phyloP scores from a whole-genome alignment of 1,140 invertebrate species.

The Cepaea nemoralis region DNA sequence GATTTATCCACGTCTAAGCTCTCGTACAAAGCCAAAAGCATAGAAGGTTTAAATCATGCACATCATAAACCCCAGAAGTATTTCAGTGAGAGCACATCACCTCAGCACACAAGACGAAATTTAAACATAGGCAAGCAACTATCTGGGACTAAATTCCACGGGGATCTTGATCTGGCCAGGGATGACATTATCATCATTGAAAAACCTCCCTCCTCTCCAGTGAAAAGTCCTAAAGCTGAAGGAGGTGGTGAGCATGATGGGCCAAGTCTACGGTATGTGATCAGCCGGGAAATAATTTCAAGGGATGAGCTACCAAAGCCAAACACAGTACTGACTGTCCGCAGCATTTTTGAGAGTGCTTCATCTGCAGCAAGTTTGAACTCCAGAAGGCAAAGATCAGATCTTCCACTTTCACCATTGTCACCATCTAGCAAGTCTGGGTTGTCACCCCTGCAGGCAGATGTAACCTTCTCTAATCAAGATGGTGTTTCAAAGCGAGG shows the following conservation, averaged over 20 bases:
- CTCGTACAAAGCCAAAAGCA: background rate
- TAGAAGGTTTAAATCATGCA: background rate
- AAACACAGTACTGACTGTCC: slow-evolving; percentile 62
- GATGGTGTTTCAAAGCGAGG: background rate
- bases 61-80: background rate
- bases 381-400: background rate
- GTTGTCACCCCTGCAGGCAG: background rate
- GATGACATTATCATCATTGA: slow-evolving; percentile 66
- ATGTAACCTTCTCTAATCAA: background rate
- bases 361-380: background rate
- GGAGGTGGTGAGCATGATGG: slow-evolving; percentile 26
- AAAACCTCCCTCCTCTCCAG: slow-evolving; percentile 38
- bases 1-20: background rate
- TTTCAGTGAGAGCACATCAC: background rate
- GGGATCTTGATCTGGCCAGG: slow-evolving; percentile 53
- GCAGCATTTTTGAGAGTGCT: slow-evolving; percentile 60
- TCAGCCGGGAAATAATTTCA: too few relatives aligned
- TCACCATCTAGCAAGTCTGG: background rate
- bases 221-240: slow-evolving; percentile 20
- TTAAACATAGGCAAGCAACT: slow-evolving; percentile 1
- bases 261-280: too few relatives aligned
- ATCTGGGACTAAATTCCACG: slow-evolving; percentile 9
- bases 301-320: slow-evolving; percentile 62
- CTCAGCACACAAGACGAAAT: slow-evolving; percentile 24
- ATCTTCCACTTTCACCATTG: background rate